Base-by-base conservation (phyloP, 2,888 invertebrate species). In the Sclerodermus sp. region DNA sequence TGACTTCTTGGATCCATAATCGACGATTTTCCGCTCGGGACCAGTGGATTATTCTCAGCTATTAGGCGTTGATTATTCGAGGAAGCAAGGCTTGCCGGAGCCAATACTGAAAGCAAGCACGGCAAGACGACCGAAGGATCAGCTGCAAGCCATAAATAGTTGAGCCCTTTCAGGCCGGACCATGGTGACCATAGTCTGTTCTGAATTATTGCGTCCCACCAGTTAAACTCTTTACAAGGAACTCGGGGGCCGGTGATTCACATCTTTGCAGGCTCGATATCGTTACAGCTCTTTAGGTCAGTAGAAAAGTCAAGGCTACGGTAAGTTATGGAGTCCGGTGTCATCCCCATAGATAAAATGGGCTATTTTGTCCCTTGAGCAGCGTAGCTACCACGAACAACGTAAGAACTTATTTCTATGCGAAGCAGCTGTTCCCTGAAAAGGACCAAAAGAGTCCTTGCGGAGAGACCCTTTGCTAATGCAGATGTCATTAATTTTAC, bases 171-270 rank as follows among this genome's bases (percentile, higher is more conserved):
- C 52, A 59, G 36, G 32, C 30, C 31, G 23, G 44, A 23, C 46
- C 31, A 31, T n/a, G 13, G 47, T 66, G 66, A 66, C 66, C 66
- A 60, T 57, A 60, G 58, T 55, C 55, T 37, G 38, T 38, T 31
- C 56, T 64, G 57, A 66, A 64, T 63, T 66, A 68, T 68, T 64
- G 62, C 59, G 60, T 62, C 57, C 58, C 53, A 51, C 56, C 61
- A 55, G 64, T 65, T 67, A 62, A 69, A 69, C 66, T 70, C 69
- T 70, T 70, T 65, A 61, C 58, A 64, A 55, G 41, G 13, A 12
- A 36, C 16, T 6, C 38, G 38, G 17, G 45, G 45, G 49, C 60
- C 55, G 57, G 60, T 56, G 53, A 43, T 51, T 58, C 52, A 56
- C 49, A 57, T 52, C 58, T 54, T 58, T 53, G 55, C 42, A 42